These are phyloP conservation scores for Xenentodon cancila DNA, from an alignment of 2,797 vertebrate genomes.

Conservation along the genomic window DNA sequence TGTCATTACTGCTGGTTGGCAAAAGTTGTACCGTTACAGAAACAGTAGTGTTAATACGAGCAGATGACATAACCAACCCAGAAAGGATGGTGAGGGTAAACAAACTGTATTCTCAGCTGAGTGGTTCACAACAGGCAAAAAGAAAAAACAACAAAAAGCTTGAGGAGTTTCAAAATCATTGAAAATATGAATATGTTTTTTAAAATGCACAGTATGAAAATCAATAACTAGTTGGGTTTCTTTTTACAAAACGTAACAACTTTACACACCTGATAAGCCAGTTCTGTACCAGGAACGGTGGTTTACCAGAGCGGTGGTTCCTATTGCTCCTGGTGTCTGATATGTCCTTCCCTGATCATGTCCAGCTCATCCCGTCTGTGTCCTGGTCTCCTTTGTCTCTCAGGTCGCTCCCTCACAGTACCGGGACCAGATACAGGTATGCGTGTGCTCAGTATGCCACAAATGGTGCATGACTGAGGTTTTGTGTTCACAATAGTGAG, in stretches of 20 bases:
- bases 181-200: too few species aligned
- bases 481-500: constrained; percentile 7
- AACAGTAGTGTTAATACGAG: too few species aligned
- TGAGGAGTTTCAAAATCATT: too few species aligned
- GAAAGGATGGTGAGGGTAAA: too few species aligned
- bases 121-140: too few species aligned
- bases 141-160: too few species aligned
- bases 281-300: constrained; percentile 45
- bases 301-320: constrained; percentile 48
- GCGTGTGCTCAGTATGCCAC: background rate
- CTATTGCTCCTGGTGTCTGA: constrained; percentile 43
- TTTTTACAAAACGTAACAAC: constrained; percentile 1
- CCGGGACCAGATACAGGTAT: background rate
- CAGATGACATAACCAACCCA: too few species aligned
- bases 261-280: constrained; percentile 21
- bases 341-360: constrained; percentile 45
- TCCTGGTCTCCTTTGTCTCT: constrained; percentile 25
- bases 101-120: too few species aligned
- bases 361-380: background rate
- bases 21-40: too few species aligned
- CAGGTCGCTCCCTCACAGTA: constrained; percentile 7
- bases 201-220: too few species aligned
- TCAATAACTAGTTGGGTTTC: too few species aligned
- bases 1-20: too few species aligned
- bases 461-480: background rate